These are phyloP conservation scores for Serinus canaria DNA, from an alignment of 2,113 vertebrate genomes.

Conservation along the genomic window DNA sequence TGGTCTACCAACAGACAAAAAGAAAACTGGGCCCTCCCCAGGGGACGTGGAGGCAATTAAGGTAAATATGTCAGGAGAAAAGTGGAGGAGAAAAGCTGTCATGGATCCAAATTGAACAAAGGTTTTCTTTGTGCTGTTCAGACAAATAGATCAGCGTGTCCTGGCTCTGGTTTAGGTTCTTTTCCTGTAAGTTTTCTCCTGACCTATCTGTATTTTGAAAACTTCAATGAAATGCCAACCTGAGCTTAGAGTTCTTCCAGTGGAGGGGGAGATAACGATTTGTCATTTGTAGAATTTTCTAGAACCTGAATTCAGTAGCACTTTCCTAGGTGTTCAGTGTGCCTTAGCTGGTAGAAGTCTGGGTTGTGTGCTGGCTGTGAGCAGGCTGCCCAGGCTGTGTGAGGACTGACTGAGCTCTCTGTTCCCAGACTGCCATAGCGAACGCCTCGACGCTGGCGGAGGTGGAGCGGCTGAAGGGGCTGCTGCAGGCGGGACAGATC, in stretches of 20 bases:
- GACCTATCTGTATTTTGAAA: neutral
- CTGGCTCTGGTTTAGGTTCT: neutral
- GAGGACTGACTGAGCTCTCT: neutral
- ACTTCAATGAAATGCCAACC: neutral
- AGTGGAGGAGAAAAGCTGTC: too few species aligned
- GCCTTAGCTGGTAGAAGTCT: rapidly evolving
- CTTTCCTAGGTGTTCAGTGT: neutral
- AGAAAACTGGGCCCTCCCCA: slow-evolving; percentile 86
- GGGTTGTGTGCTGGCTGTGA: neutral
- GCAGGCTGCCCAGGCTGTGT: neutral
- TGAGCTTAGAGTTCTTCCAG: neutral
- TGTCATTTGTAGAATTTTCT: neutral
- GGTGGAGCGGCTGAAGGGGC: slow-evolving; percentile 90
- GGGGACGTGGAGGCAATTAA: slow-evolving; percentile 97
- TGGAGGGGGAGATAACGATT: neutral
- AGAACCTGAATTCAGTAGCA: neutral
- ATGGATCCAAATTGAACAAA: neutral
- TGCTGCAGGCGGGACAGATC: slow-evolving; percentile 94
- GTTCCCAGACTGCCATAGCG: slow-evolving; percentile 85
- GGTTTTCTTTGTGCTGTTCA: neutral
- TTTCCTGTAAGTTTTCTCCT: neutral
- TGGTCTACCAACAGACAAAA: slow-evolving; percentile 87
- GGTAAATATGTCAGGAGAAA: slow-evolving; percentile 68
- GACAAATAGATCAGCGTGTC: rapidly evolving
- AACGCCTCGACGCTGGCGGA: slow-evolving; percentile 92